phyloP scores from a whole-genome alignment of 2,113 vertebrate genomes.

The Pteruthius melanotis region DNA sequence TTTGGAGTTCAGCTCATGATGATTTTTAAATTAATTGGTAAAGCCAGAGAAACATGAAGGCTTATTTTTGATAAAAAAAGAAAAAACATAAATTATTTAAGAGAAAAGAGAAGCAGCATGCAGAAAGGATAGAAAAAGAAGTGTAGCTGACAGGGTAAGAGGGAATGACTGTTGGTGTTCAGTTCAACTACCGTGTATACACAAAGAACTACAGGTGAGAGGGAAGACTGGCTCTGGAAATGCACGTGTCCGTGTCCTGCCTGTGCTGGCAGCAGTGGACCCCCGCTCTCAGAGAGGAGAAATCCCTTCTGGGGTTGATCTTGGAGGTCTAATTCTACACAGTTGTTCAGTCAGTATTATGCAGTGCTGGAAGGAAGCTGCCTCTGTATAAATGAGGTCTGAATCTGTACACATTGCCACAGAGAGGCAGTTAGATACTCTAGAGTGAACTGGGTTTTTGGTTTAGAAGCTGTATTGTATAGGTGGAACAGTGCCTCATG shows the following conservation, averaged over 20 bases:
- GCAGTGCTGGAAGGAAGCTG: not conserved
- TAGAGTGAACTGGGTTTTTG: not conserved
- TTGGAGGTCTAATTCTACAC: not conserved
- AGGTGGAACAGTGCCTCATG: not conserved
- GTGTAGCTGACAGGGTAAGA: not conserved
- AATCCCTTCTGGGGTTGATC: not conserved
- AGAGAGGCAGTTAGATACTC: not conserved
- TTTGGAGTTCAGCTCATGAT: not conserved
- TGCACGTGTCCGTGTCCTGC: not conserved
- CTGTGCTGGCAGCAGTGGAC: not conserved
- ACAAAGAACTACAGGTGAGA: not conserved
- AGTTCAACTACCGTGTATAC: accelerated
- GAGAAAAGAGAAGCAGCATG: not conserved
- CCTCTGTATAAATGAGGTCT: not conserved
- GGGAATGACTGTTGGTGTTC: not conserved
- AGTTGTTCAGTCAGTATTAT: not conserved
- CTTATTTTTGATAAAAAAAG: not conserved
- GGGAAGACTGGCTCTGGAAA: not conserved
- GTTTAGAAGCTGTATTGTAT: not conserved
- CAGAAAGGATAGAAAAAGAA: not conserved
- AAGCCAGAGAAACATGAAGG: not conserved
- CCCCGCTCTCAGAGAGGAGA: not conserved
- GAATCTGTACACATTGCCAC: not conserved
- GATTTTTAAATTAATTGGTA: not conserved
- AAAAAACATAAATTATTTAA: not conserved